Conservation (phyloP, 2,797 vertebrate species). For the Phataginus tetradactyla region DNA sequence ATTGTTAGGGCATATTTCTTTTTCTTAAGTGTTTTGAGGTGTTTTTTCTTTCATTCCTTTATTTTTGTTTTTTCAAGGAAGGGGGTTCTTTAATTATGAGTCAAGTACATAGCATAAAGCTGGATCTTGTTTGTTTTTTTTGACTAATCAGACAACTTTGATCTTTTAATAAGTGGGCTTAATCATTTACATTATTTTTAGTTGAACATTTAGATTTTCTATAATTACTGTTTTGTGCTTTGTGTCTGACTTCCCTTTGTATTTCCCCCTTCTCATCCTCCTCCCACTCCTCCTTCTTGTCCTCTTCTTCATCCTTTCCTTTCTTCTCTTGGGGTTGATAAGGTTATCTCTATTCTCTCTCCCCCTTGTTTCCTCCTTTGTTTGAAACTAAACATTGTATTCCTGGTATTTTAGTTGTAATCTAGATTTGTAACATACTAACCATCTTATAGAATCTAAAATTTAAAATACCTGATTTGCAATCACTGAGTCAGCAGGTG, state of each 20-base stretch:
- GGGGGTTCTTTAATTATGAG: neutral
- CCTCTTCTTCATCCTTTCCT: neutral
- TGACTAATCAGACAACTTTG: neutral
- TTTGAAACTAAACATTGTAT: neutral
- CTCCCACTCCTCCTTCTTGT: neutral
- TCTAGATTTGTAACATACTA: neutral
- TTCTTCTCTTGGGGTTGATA: neutral
- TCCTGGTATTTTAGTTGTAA: neutral
- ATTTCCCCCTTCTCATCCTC: neutral
- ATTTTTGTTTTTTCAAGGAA: neutral
- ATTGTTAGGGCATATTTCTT: neutral
- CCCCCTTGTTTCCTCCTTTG: neutral
- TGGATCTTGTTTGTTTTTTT: neutral
- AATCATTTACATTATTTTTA: neutral
- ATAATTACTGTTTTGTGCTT: neutral
- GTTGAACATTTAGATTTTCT: neutral
- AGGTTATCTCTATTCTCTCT: neutral
- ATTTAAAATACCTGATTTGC: too few species aligned
- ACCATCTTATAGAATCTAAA: neutral
- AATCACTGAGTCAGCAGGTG: neutral
- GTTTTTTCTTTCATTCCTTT: neutral
- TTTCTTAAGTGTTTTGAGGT: neutral
- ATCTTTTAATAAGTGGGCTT: neutral
- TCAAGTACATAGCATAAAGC: neutral
- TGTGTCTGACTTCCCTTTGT: neutral